Base-by-base conservation (phyloP, 2,113 vertebrate genomes). In the Ceyx cyanopectus region DNA sequence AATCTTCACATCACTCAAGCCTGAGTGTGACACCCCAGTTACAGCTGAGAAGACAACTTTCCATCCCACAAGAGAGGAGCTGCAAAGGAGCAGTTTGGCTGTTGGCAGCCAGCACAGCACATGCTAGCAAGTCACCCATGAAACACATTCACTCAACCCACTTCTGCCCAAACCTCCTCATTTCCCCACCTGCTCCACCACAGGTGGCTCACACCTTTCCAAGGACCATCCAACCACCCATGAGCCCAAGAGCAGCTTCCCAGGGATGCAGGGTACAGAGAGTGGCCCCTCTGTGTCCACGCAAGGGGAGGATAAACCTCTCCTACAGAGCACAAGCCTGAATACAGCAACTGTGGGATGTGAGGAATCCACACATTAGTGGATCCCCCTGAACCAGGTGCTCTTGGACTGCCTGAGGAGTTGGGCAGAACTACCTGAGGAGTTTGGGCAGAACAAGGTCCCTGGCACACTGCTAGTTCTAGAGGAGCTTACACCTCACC, bases 281-380 rank as follows among this genome's bases (percentile, higher is more conserved):
- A 5, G 9, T 5, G 20, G 73, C 37, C 73, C 46, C 9, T 32
- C 57, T 1, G 30, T 0, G 27, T 6, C 81, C 46, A 4, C 7
- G 0, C 1, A 0, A 4, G 3, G 30, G 34, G 1, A 17, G 18
- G 41, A 2, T 4, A 7, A 8, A 50, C 6, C 16, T 15, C 41
- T 12, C 27, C 72, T 1, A 23, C n/a, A 23, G 51, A 27, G 7
- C 32, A 3, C 14, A 3, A 14, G 5, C 18, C 7, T 0, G 3
- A 4, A 32, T 0, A 7, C 46, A 29, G 60, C 18, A 0, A 1
- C 13, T 1, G 6, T 5, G 12, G 5, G 15, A 7, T 2, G 1
- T 0, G 4, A 26, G 56, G 32, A 57, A 5, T 0, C 1, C 6
- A 0, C 5, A 2, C 0, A 48, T 6, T 0, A 0, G 43, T 0